phyloP scores from a whole-genome alignment of 2,888 invertebrate genomes.

The Eupithecia insigniata region DNA sequence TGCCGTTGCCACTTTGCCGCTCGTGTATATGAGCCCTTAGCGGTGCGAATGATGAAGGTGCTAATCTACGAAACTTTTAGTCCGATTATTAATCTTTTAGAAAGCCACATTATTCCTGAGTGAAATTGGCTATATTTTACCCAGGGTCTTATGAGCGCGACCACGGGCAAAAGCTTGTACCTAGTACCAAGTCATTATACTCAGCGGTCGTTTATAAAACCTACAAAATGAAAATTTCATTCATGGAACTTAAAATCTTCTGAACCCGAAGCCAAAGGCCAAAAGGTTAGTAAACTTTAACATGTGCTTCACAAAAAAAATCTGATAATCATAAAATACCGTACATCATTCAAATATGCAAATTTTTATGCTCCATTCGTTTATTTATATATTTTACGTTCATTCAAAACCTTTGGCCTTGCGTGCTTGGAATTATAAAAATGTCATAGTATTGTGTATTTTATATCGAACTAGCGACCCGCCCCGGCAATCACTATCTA shows the following conservation, averaged over 20 bases:
- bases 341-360: neutral
- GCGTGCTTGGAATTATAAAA: neutral
- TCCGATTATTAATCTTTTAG: no score
- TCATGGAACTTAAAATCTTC: neutral
- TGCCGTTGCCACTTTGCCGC: no score
- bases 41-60: no score
- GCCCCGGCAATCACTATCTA: no score
- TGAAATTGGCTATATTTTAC: no score
- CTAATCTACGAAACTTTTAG: no score
- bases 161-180: no score
- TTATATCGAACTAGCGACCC: no score
- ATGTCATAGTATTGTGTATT: neutral
- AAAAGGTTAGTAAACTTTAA: slow-evolving; percentile 3
- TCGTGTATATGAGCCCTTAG: no score
- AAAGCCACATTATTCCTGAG: no score
- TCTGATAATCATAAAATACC: neutral
- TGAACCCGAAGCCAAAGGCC: neutral
- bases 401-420: neutral
- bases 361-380: neutral
- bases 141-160: no score
- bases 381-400: neutral
- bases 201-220: neutral
- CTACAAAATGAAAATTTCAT: neutral
- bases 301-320: neutral
- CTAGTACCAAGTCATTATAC: neutral